A percentile compares a stretch with the other conserved stretches of the same genome.
phyloP scores from a whole-genome alignment of 2,113 vertebrate genomes.

The Malurus cyaneus region DNA sequence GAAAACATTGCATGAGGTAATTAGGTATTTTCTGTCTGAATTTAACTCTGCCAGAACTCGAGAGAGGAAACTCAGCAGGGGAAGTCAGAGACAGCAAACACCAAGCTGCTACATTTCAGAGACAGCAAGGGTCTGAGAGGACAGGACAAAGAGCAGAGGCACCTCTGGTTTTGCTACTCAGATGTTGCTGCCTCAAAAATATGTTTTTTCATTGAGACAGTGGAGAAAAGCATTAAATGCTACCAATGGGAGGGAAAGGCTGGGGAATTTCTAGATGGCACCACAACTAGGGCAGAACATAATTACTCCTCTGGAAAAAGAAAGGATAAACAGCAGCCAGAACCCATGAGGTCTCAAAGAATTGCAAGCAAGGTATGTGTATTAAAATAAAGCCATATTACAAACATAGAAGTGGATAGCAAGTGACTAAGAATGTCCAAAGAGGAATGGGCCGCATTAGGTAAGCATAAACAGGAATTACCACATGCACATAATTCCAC shows the following conservation, averaged over 20 bases:
- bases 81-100: neutral
- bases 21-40: neutral
- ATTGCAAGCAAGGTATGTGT: neutral
- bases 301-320: neutral
- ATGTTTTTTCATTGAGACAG: neutral
- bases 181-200: neutral
- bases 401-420: neutral
- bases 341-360: neutral
- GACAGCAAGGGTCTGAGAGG: neutral
- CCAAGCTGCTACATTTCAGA: neutral
- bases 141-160: neutral
- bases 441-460: neutral
- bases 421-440: neutral
- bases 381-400: neutral
- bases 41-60: neutral
- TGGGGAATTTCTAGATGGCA: neutral
- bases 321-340: neutral
- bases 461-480: neutral
- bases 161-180: neutral
- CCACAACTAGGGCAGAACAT: neutral
- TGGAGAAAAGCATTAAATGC: neutral
- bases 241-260: neutral
- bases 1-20: neutral
- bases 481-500: neutral
- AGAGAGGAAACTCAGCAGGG: neutral